Evolutionary conservation across 1,140 invertebrate genomes (phyloP), one percentile per base, ranked within the genome.

Genomic region (Trichoplusia ni): DNA sequence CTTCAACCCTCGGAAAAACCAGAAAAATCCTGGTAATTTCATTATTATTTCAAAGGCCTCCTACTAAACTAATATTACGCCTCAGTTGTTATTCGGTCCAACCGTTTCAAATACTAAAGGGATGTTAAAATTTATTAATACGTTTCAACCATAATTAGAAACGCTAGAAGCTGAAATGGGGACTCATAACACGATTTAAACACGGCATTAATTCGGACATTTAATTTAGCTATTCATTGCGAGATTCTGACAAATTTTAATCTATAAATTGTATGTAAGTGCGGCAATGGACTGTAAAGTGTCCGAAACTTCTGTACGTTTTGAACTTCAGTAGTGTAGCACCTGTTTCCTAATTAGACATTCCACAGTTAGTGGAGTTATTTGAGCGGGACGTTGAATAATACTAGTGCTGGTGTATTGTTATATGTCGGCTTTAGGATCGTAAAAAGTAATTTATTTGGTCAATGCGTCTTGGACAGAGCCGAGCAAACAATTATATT

Each of bases 321-420:
- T 47, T 47, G 23, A 14, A 47, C 23, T 47, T 27, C 21, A 47
- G 44, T 47, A 29, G 44, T 47, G 44, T 47, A 27, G 6, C 44
- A 47, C 44, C 44, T 47, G 44, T 47, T 47, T 47, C 44, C 11
- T 47, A 47, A 47, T 47, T 47, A 47, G 44, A 47, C 23, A 47
- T 47, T 47, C 44, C 23, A 11, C 11, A 47, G 44, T 47, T 47
- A 47, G 44, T 47, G 11, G 23, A 47, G 44, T 27, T 47, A 47
- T 47, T 47, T 13, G 44, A 25, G 13, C 44, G 7, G 11, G 44
- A 47, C 44, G 44, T 47, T 47, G 44, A 47, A 47, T 47, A 47
- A 47, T 47, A 47, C 13, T 14, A 27, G 23, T 14, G n/a, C 44
- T 25, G 8, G 23, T 27, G 16, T 27, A 33, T 33, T 33, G 11